phyloP scores from a whole-genome alignment of 2,888 invertebrate species.

The Microctonus hyperodae region DNA sequence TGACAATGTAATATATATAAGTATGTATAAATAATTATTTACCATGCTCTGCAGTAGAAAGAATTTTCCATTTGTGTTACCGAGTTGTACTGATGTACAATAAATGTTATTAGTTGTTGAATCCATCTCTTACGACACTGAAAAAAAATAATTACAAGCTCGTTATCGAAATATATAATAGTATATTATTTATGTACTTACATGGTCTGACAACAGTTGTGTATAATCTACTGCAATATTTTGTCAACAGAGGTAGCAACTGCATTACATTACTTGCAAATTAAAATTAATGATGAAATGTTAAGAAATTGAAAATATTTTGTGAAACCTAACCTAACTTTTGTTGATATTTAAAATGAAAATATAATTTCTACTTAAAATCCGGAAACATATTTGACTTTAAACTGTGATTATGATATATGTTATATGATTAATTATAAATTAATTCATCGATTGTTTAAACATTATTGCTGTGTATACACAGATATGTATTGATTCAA shows the following conservation, averaged over 20 bases:
- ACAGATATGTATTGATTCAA: not conserved
- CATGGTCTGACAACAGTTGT: no score
- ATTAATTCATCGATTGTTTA: not conserved
- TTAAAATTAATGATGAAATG: no score
- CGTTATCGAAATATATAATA: no score
- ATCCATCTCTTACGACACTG: not conserved
- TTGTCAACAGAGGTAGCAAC: constrained; percentile 14
- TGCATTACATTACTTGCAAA: not conserved
- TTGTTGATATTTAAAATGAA: no score
- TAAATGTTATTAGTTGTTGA: not conserved
- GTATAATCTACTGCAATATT: not conserved
- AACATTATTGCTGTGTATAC: no score
- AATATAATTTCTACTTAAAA: not conserved
- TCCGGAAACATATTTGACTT: not conserved
- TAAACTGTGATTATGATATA: not conserved
- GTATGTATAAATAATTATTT: not conserved
- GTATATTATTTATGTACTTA: no score
- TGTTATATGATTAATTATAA: not conserved
- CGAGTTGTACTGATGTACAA: not conserved
- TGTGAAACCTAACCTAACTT: no score
- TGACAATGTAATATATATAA: not conserved
- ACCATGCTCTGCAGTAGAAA: not conserved
- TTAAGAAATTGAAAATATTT: no score
- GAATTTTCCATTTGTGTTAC: not conserved
- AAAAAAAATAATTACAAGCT: not conserved